Base-by-base conservation (phyloP, 2,797 vertebrate species). In the Loriculus beryllinus region DNA sequence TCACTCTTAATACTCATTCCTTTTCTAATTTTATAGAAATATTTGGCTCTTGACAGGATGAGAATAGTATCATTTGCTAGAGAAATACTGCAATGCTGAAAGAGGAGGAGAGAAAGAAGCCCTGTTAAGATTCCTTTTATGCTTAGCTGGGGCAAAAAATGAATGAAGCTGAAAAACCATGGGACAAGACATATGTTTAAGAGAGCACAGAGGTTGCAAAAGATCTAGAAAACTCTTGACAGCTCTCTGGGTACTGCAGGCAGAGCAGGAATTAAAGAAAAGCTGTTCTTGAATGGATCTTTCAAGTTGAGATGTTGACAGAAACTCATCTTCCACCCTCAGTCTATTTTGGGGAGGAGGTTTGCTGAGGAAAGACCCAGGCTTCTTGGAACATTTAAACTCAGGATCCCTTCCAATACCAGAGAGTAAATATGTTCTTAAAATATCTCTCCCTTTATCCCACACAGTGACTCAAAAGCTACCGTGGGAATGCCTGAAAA, bases 391-490 rank as follows among this genome's bases (percentile, higher is more conserved):
- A 71, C 75, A 52, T 85, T 91, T 90, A 87, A 85, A 65, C 52
- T 72, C 60, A 64, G 31, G 33, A 80, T 62, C 87, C 52, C 56
- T 93, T 96, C 82, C 52, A 82, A 40, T 31, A 83, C 42, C 6
- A 14, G n/a, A 62, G n/a, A 81, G 86, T 71, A 95, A 96, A 80
- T 33, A 72, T 31, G 9, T 59, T 92, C 59, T 95, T 71, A 40
- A 91, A 59, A 81, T 57, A 22, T 40, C 28, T 85, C 48, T 81
- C 49, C 33, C 14, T 72, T 45, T 78, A 81, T 89, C 68, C 60
- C 78, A 82, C 52, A 64, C 39, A 87, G 17, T 3, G 3, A 68
- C 47, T 69, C 18, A 19, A 90, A 37, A 74, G 31, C 57, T 90
- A 49, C 65, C 65, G 76, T 80, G 47, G 52, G 67, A 78, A 88